phyloP scores from a whole-genome alignment of 2,888 invertebrate species.

The Ectemnius continuus region DNA sequence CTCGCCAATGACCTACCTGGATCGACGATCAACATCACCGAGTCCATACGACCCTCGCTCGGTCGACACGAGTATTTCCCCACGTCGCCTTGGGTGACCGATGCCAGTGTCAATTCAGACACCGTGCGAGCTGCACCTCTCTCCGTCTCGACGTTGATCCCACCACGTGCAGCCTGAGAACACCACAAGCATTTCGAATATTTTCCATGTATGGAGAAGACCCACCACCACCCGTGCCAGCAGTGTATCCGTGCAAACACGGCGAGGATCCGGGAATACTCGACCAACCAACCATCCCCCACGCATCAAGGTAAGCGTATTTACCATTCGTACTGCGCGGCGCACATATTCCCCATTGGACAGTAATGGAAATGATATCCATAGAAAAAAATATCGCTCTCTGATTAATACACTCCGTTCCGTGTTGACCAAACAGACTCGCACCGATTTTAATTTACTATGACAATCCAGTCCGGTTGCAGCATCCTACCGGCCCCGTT shows the following conservation, averaged over 20 bases:
- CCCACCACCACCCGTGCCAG: background rate
- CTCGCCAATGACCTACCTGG: conserved; percentile 69
- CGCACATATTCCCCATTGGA: background rate
- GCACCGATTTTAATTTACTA: background rate
- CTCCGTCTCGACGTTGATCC: conserved; percentile 83
- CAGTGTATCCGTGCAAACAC: too few relatives aligned
- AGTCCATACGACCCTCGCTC: conserved; percentile 80
- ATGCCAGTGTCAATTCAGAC: conserved; percentile 82
- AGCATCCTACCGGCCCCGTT: too few relatives aligned
- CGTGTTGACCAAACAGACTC: conserved; percentile 24
- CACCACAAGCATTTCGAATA: conserved; percentile 25
- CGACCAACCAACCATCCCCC: background rate
- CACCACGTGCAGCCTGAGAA: conserved; percentile 79
- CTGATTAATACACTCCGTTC: conserved; percentile 11
- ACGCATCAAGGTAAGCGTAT: conserved; percentile 4
- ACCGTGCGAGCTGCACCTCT: conserved; percentile 81
- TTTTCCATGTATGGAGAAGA: conserved; percentile 16
- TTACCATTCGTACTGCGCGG: conserved; percentile 33
- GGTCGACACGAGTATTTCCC: conserved; percentile 85
- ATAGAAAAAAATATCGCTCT: background rate
- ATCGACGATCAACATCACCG: conserved; percentile 82
- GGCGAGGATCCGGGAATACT: too few relatives aligned
- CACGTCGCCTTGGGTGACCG: conserved; percentile 80
- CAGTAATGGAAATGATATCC: conserved; percentile 13
- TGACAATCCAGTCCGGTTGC: background rate